Evolutionary conservation across 2,888 invertebrate species (phyloP), one percentile per base, ranked within the genome.

Genomic region (Hipparchia sbordonii): DNA sequence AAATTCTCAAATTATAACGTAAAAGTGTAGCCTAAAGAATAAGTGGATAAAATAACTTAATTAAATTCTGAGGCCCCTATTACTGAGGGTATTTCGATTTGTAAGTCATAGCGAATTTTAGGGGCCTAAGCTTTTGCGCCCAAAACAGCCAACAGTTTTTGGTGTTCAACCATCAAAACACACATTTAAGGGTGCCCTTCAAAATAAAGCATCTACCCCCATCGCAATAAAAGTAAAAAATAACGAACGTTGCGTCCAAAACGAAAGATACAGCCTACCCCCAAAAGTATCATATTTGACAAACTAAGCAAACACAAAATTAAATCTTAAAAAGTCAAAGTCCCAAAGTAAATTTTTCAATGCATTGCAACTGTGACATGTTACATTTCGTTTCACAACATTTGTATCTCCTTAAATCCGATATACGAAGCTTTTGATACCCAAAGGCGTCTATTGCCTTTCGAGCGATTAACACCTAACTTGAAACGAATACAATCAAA

Each of bases 301-400:
- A 46, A 59, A 39, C 8, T 1, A 52, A 5, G 4, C 5, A 33
- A 60, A 73, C 13, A 6, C n/a, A 33, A 66, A 72, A 78, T 68
- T 77, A 6, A 39, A 46, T 60, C 67, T 76, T 74, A 72, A 75
- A 12, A 1, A n/a, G n/a, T 0, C 2, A 9, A 9, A 0, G 9
- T 0, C 0, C 71, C 82, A 84, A 72, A 77, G 79, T 72, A 57
- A 61, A 76, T 76, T 81, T 81, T 79, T 13, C 72, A 2, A 45
- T 60, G 69, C 51, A 60, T n/a, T 0, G 5, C 13, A 69, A 9
- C 33, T 39, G 13, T 13, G 10, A 23, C 8, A 13, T 60, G 54
- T 61, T 45, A 54, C 59, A 9, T 63, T 72, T 63, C 54, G 65
- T 13, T 66, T 45, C 7, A 23, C 12, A 7, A 66, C 2, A 1